These are phyloP conservation scores for Drosophila subobscura DNA, from an alignment of 1,140 invertebrate species.

Conservation along the genomic window DNA sequence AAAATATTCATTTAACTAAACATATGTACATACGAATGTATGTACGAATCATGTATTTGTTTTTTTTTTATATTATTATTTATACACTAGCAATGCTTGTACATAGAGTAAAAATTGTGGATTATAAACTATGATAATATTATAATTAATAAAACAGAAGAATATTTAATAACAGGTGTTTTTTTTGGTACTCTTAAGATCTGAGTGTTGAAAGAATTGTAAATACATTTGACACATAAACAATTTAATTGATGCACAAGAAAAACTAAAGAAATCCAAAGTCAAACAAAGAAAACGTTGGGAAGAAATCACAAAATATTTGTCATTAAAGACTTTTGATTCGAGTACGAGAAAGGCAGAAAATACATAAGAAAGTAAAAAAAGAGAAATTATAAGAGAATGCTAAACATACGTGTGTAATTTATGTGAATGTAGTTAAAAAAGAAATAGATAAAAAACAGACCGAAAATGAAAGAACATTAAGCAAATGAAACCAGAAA, in stretches of 20 bases:
- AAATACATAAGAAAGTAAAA: constrained; percentile 6
- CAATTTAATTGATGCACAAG: constrained; percentile 66
- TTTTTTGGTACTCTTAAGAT: constrained; percentile 65
- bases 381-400: neutral
- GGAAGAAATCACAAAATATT: constrained; percentile 17
- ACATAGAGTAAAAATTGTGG: constrained; percentile 64
- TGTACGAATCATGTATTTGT: constrained; percentile 31
- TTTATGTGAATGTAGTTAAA: constrained; percentile 44
- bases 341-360: constrained; percentile 13
- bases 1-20: constrained; percentile 25
- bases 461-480: constrained; percentile 2
- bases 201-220: constrained; percentile 73
- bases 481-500: neutral
- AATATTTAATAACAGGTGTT: constrained; percentile 45
- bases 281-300: neutral
- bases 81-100: constrained; percentile 74
- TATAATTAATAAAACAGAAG: constrained; percentile 47
- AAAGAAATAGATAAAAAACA: constrained; percentile 9
- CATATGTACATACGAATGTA: constrained; percentile 20
- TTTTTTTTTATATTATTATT: constrained; percentile 60
- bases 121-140: constrained; percentile 52
- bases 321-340: constrained; percentile 35
- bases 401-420: constrained; percentile 22
- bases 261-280: neutral
- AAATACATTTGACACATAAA: constrained; percentile 64